Conservation (phyloP, 1,140 invertebrate genomes). For the Amyelois transitella region DNA sequence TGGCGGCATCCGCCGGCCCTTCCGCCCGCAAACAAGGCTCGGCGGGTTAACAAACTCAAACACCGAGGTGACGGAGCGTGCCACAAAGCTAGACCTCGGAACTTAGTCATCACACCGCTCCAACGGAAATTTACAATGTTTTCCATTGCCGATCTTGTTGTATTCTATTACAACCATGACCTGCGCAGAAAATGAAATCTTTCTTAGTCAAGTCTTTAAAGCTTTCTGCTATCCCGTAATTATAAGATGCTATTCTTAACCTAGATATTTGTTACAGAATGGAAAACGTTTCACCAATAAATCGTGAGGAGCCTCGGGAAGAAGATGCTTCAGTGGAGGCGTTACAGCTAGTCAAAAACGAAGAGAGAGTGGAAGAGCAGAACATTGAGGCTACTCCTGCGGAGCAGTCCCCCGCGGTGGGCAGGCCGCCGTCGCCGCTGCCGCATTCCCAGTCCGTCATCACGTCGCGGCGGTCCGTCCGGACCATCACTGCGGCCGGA, state of each 20-base stretch:
- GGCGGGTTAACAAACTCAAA: neutral
- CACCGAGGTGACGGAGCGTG: neutral
- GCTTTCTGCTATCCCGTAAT: no score
- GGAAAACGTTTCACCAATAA: conserved; percentile 41
- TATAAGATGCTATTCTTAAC: no score
- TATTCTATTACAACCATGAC: no score
- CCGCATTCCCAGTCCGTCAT: conserved; percentile 70
- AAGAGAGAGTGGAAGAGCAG: conserved; percentile 31
- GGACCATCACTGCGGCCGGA: conserved; percentile 78
- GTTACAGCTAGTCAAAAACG: conserved; percentile 53
- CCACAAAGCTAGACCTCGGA: neutral
- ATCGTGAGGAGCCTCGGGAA: conserved; percentile 32
- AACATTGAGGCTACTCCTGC: neutral
- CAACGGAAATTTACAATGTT: no score
- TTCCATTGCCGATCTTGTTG: no score
- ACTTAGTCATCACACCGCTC: neutral
- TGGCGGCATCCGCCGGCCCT: neutral
- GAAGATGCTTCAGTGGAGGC: conserved; percentile 32
- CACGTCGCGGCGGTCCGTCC: conserved; percentile 71
- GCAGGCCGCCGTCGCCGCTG: conserved; percentile 21
- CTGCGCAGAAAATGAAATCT: neutral
- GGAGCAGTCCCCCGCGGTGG: conserved; percentile 7
- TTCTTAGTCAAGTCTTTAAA: neutral
- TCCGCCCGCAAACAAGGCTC: no score
- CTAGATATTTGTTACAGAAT: conserved; percentile 13